These are phyloP conservation scores for Crotalus adamanteus DNA, from an alignment of 2,797 vertebrate genomes.

Conservation along the genomic window DNA sequence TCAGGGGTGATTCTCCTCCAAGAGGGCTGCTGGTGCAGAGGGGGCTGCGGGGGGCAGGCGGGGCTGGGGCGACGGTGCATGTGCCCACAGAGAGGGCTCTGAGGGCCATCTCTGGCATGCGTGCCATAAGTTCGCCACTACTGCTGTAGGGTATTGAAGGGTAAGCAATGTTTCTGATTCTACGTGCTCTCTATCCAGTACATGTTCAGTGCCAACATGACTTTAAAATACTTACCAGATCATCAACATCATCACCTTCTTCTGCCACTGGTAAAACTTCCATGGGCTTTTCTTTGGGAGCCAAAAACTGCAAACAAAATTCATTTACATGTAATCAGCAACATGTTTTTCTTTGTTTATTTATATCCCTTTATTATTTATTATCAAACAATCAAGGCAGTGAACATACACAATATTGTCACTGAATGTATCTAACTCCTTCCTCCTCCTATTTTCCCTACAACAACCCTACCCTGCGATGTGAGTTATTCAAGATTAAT, in stretches of 20 bases:
- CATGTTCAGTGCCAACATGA: background rate
- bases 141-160: background rate
- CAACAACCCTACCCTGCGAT: background rate
- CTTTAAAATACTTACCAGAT: slow-evolving; percentile 80
- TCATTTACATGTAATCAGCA: background rate
- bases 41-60: too few relatives aligned
- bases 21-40: too few relatives aligned
- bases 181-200: background rate
- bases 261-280: slow-evolving; percentile 67
- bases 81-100: too few relatives aligned
- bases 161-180: background rate
- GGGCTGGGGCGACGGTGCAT: too few relatives aligned
- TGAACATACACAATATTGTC: background rate
- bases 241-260: slow-evolving; percentile 89
- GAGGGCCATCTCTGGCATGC: too few relatives aligned
- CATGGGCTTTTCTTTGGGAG: slow-evolving; percentile 72
- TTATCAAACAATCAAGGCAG: background rate
- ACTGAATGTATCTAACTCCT: background rate
- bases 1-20: too few relatives aligned
- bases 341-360: background rate
- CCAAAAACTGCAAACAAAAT: slow-evolving; percentile 81
- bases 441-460: background rate
- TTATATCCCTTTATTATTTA: background rate
- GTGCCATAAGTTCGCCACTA: too few relatives aligned
- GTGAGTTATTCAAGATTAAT: background rate